Evolutionary conservation across 2,888 invertebrate species (phyloP).

Genomic region (Drosophila suboccidentalis): DNA sequence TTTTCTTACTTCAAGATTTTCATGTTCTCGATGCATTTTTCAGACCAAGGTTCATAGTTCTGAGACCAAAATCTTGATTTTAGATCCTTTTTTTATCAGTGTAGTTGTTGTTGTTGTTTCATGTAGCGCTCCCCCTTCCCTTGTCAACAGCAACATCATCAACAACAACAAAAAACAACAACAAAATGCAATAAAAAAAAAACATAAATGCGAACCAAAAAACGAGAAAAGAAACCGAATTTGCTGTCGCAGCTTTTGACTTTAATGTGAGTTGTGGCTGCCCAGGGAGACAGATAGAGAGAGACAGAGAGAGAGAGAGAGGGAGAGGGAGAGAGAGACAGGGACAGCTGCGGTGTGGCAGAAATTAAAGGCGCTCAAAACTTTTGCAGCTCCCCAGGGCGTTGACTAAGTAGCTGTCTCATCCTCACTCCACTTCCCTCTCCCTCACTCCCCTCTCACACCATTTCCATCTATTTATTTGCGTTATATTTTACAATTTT

Average conservation of each 20-base stretch:
- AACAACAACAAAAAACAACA: slow-evolving; percentile 27
- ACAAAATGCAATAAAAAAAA: slow-evolving; percentile 46
- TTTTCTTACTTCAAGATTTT: too few relatives aligned
- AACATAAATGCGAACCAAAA: slow-evolving; percentile 4
- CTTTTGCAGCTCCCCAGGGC: slow-evolving; percentile 33
- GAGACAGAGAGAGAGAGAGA: not conserved
- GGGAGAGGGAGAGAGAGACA: not conserved
- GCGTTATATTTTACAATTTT: slow-evolving; percentile 79
- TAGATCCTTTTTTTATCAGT: too few relatives aligned
- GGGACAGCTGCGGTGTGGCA: slow-evolving; percentile 7
- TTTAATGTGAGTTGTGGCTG: slow-evolving; percentile 67
- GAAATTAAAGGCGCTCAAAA: slow-evolving; percentile 66
- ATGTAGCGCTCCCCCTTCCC: not conserved
- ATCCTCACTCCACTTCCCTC: not conserved
- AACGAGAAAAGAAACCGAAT: slow-evolving; percentile 17
- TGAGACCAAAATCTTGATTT: too few relatives aligned
- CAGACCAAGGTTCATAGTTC: too few relatives aligned
- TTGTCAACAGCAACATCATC: slow-evolving; percentile 38
- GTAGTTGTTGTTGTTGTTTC: slow-evolving; percentile 10
- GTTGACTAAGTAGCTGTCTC: slow-evolving; percentile 68
- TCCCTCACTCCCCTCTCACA: not conserved
- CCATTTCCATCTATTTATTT: slow-evolving; percentile 74
- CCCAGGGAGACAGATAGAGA: too few relatives aligned
- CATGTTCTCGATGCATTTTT: too few relatives aligned
- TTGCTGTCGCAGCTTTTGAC: slow-evolving; percentile 69